phyloP scores from a whole-genome alignment of 2,797 vertebrate genomes.

The Dendrocincla tyrannina region DNA sequence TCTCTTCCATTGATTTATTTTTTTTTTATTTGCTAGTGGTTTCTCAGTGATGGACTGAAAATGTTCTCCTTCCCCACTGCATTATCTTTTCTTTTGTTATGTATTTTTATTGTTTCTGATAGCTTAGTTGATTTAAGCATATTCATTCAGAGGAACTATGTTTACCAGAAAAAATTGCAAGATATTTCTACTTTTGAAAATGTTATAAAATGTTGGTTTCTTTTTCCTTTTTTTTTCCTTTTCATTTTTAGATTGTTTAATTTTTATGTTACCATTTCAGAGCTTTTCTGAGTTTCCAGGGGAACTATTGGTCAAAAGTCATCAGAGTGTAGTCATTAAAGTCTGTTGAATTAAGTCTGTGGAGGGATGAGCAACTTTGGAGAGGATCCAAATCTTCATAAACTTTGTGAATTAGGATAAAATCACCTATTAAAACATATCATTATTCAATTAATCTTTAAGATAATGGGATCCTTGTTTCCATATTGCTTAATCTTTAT shows the following conservation, averaged over 20 bases:
- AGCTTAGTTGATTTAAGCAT: neutral
- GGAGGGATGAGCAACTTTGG: constrained; percentile 27
- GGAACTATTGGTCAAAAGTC: neutral
- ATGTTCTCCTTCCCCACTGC: neutral
- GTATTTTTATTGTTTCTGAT: neutral
- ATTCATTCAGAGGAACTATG: neutral
- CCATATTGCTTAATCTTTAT: neutral
- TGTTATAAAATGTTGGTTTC: neutral
- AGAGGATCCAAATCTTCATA: constrained; percentile 19
- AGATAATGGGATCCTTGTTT: constrained; percentile 13
- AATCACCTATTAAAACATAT: neutral
- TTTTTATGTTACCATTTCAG: neutral
- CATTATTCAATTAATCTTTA: constrained; percentile 4
- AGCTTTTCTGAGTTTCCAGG: neutral
- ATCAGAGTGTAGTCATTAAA: constrained; percentile 44
- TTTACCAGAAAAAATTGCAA: neutral
- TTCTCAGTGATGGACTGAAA: neutral
- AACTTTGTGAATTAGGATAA: constrained; percentile 21
- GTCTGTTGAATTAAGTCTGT: neutral
- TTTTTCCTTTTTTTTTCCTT: accelerated
- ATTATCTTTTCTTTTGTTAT: neutral
- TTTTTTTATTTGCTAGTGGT: neutral
- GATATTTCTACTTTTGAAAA: neutral
- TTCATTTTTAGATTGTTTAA: neutral
- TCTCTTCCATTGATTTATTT: neutral